Evolutionary conservation across 2,797 vertebrate species (phyloP).

Genomic region (Pipistrellus nathusii): DNA sequence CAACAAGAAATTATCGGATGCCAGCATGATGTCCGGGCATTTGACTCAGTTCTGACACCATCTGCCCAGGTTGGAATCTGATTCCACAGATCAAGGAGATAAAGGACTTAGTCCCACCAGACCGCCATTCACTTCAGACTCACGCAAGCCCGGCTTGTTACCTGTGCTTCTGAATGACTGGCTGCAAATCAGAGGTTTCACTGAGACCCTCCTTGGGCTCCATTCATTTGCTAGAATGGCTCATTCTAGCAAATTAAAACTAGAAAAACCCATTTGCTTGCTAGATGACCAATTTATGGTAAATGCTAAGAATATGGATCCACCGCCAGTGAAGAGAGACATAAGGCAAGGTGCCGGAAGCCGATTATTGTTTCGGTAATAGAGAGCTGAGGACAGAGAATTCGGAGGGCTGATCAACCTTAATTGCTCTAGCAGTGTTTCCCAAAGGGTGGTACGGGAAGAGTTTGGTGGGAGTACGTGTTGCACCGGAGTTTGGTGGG

Average conservation of each 20-base stretch:
- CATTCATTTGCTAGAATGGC: not conserved
- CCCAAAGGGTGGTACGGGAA: too few relatives aligned
- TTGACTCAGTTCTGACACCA: not conserved
- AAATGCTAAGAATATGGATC: not conserved
- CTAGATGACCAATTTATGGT: not conserved
- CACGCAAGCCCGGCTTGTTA: not conserved
- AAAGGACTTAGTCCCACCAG: not conserved
- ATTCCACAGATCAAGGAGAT: not conserved
- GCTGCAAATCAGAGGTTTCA: not conserved
- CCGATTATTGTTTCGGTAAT: too few relatives aligned
- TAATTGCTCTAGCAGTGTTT: too few relatives aligned
- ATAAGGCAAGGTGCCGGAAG: not conserved
- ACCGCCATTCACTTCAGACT: not conserved
- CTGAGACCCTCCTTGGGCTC: not conserved
- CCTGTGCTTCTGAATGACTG: not conserved
- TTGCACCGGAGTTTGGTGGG: too few relatives aligned
- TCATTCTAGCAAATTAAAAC: too few relatives aligned
- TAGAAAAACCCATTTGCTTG: not conserved
- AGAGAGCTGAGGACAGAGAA: too few relatives aligned
- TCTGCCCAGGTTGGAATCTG: not conserved
- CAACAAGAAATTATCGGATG: not conserved
- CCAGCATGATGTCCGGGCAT: not conserved
- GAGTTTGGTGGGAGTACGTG: too few relatives aligned
- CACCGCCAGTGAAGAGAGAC: not conserved
- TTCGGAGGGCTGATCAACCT: too few relatives aligned